A percentile compares a stretch with the other conserved stretches of the same genome.
phyloP scores from a whole-genome alignment of 2,888 invertebrate species.

The Miltochrista miniata region DNA sequence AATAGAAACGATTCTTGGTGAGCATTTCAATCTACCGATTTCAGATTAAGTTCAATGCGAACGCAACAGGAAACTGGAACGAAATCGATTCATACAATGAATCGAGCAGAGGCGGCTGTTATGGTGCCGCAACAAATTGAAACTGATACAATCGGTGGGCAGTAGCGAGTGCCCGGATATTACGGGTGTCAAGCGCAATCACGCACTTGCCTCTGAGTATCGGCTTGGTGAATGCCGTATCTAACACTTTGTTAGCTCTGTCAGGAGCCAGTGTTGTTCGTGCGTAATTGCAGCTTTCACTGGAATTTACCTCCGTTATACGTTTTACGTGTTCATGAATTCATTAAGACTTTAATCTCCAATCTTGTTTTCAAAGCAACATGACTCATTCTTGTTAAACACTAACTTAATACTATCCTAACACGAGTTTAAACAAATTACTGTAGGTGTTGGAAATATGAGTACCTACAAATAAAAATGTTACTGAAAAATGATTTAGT shows the following conservation, averaged over 20 bases:
- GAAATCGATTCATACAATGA: constrained; percentile 77
- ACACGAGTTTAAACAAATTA: no score
- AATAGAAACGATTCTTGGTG: constrained; percentile 53
- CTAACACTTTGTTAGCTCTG: constrained; percentile 55
- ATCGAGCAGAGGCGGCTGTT: constrained; percentile 72
- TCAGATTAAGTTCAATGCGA: constrained; percentile 73
- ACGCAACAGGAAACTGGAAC: constrained; percentile 78
- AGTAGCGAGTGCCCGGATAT: constrained; percentile 74
- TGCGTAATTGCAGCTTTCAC: constrained; percentile 36
- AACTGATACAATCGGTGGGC: constrained; percentile 82
- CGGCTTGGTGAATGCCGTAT: constrained; percentile 43
- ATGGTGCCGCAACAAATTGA: constrained; percentile 80
- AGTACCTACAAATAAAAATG: no score
- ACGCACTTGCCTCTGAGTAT: constrained; percentile 62
- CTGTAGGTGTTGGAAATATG: no score
- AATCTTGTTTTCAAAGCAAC: constrained; percentile 15
- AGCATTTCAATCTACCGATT: constrained; percentile 67
- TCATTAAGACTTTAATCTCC: constrained; percentile 24
- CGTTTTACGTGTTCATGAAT: constrained; percentile 30
- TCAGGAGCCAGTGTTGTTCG: constrained; percentile 25
- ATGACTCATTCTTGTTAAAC: constrained; percentile 5
- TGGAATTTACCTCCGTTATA: constrained; percentile 26
- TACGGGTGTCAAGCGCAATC: constrained; percentile 80
- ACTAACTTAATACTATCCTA: background rate
- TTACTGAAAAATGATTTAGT: no score